Conservation (phyloP, 2,113 vertebrate genomes). For the Cyanoliseus patagonus region DNA sequence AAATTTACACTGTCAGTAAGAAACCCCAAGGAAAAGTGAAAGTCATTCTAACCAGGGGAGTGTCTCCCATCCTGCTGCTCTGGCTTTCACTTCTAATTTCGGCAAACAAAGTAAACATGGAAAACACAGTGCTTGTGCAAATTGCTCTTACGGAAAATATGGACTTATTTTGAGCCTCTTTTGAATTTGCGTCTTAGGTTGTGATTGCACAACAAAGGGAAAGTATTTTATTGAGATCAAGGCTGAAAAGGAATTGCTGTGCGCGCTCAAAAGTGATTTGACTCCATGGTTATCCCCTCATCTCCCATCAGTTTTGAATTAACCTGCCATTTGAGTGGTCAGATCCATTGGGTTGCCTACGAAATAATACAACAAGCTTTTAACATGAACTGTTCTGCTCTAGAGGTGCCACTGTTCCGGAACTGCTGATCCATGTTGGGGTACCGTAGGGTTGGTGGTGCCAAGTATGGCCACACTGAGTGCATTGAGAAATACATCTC, state of each 20-base stretch:
- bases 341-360: neutral
- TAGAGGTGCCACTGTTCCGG: neutral
- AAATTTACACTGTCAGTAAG: slow-evolving; percentile 43
- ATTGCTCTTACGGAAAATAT: neutral
- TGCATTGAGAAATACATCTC: neutral
- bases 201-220: neutral
- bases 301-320: neutral
- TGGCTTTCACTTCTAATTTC: slow-evolving; percentile 64
- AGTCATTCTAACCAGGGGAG: slow-evolving; percentile 52
- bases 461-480: fast-evolving
- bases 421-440: neutral
- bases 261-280: neutral
- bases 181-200: neutral
- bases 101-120: slow-evolving; percentile 44
- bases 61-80: slow-evolving; percentile 56
- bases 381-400: neutral
- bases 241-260: neutral
- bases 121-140: neutral
- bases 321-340: neutral
- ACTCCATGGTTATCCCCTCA: neutral
- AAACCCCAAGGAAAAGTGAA: slow-evolving; percentile 41
- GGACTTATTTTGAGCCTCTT: neutral
- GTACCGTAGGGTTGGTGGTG: fast-evolving
- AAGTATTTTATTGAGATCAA: neutral
- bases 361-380: neutral